These are phyloP conservation scores for Capromys pilorides DNA, from an alignment of 2,797 vertebrate species.

Conservation along the genomic window DNA sequence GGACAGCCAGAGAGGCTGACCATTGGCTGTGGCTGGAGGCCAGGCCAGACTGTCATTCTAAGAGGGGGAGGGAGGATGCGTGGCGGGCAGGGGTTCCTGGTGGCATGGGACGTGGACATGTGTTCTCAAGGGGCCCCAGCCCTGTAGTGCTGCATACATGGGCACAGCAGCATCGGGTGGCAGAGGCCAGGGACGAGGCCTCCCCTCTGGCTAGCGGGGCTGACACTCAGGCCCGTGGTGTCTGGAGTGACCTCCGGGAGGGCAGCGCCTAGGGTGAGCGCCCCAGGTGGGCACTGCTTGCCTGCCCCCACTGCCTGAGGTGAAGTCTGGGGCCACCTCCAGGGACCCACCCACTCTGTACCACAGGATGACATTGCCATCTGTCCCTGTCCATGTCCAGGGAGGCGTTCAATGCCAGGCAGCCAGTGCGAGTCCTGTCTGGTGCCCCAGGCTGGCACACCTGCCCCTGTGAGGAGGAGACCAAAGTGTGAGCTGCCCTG, in stretches of 20 bases:
- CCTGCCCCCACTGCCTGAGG: rapidly evolving
- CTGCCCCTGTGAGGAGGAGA: background rate
- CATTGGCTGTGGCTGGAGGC: background rate
- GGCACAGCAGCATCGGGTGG: background rate
- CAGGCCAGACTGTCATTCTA: background rate
- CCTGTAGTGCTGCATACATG: background rate
- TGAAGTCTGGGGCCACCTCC: background rate
- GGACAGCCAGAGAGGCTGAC: background rate
- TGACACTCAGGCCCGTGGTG: background rate
- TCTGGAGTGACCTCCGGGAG: too few relatives aligned
- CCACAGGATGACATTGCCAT: too few relatives aligned
- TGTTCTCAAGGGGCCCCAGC: background rate
- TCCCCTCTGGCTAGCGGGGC: background rate
- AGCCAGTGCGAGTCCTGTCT: too few relatives aligned
- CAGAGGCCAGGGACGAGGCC: background rate
- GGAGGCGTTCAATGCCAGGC: background rate
- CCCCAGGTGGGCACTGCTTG: background rate
- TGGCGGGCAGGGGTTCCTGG: background rate
- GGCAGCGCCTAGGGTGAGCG: background rate
- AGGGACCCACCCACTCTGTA: rapidly evolving
- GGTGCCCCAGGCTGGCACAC: background rate
- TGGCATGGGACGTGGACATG: background rate
- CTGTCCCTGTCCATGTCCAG: background rate
- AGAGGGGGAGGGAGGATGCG: background rate
- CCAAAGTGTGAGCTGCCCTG: background rate